Percentiles rank a stretch among this genome's conserved stretches.
phyloP scores from a whole-genome alignment of 2,888 invertebrate species.

The Acanthosepion pharaonis region DNA sequence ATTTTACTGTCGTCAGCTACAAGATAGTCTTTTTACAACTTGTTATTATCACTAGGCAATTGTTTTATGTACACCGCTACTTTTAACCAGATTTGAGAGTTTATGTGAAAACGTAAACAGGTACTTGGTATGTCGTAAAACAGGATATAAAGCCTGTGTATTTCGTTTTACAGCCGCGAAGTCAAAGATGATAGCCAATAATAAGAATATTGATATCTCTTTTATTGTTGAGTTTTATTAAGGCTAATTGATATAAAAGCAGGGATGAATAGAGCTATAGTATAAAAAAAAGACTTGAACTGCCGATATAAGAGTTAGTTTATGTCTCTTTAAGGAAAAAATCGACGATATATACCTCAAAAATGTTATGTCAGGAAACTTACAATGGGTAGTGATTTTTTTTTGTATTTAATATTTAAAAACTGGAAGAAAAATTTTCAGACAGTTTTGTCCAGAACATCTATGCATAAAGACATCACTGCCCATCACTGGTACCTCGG shows the following conservation, averaged over 20 bases:
- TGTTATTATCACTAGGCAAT: conserved; percentile 9
- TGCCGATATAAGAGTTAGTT: background rate
- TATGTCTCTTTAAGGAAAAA: background rate
- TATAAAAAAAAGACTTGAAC: background rate
- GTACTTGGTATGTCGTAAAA: conserved; percentile 22
- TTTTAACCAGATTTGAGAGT: background rate
- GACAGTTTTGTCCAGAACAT: too few species aligned
- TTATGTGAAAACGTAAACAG: conserved; percentile 4
- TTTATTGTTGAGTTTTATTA: conserved; percentile 33
- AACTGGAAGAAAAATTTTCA: too few species aligned
- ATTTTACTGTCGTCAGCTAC: background rate
- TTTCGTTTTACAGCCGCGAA: background rate
- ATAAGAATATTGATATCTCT: conserved; percentile 9
- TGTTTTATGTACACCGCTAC: background rate
- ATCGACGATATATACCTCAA: background rate
- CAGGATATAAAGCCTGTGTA: background rate
- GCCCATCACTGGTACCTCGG: too few species aligned
- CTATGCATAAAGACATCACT: too few species aligned
- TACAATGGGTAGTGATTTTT: background rate
- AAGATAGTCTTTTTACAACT: background rate
- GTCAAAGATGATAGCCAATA: background rate
- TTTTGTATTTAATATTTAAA: too few species aligned
- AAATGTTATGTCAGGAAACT: background rate
- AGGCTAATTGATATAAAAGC: conserved; percentile 4
- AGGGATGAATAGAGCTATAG: background rate